Base-by-base conservation (phyloP, 1,140 invertebrate species). In the Drosophila yakuba region DNA sequence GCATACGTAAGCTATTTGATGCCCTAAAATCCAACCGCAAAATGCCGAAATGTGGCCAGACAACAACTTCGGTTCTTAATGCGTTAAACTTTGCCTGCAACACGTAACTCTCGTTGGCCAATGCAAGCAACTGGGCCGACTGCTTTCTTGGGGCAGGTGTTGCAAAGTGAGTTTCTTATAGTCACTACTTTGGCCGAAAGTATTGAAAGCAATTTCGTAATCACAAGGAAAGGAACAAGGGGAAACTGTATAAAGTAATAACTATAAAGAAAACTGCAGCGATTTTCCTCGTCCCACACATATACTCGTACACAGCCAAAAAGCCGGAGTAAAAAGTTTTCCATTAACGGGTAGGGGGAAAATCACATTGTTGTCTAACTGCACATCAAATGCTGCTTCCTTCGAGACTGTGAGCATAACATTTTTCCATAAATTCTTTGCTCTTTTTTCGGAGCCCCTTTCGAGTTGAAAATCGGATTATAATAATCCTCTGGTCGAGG, bases 201-300 rank as follows among this genome's bases (percentile, higher is more conserved):
- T 83, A 88, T 89, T 83, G 76, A 83, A 80, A 84, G 77, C 84
- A 83, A 88, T 89, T 88, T 88, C 74, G 77, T 88, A 89, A 88
- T 88, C 84, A 80, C 78, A 72, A 47, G 47, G 25, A 63, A 74
- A 79, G 60, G 71, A 55, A 67, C 58, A 67, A 67, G 76, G 63
- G 68, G 44, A 78, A 74, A 74, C 82, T 78, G 68, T 88, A 79
- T 78, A 88, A 88, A 83, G 79, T 89, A 88, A 88, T 88, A 88
- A 83, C 83, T 71, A 88, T 88, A 89, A 83, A 82, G 84, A 79
- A 83, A 80, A 83, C 63, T 83, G 79, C 67, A 83, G 63, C 79
- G 67, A 76, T 82, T 88, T 85, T 69, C 60, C 61, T 45, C 47
- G 41, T 32, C 58, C 35, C 12, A 39, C 38, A 36, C 28, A 60